Percentiles rank a stretch among this genome's conserved stretches.
Conservation (phyloP, 2,888 invertebrate species). For the Aleiodes testaceus region DNA sequence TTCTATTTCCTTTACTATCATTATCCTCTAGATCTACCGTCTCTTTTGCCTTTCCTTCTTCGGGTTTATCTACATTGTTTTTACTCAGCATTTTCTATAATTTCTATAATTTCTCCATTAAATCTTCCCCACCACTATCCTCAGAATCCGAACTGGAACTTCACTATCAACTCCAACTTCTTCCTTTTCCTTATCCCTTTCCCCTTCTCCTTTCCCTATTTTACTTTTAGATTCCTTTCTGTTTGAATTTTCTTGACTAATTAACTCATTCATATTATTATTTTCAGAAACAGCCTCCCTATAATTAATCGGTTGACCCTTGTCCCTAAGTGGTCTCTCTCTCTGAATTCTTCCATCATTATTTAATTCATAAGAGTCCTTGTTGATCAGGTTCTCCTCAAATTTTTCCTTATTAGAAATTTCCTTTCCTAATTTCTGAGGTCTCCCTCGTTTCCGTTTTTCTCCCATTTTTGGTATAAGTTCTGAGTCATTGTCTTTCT, state of each 20-base stretch:
- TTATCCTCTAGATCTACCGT: background rate
- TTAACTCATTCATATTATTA: too few species aligned
- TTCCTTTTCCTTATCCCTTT: background rate
- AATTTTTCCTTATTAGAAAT: background rate
- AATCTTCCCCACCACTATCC: background rate
- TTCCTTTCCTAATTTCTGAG: background rate
- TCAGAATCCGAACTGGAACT: too few species aligned
- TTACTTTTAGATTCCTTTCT: background rate
- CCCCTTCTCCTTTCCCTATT: background rate
- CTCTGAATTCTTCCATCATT: too few species aligned
- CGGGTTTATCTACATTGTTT: background rate
- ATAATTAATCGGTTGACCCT: too few species aligned
- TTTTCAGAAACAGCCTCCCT: too few species aligned
- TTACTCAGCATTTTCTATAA: background rate
- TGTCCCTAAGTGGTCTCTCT: too few species aligned
- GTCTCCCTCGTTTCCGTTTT: conserved; percentile 7
- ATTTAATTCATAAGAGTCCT: too few species aligned
- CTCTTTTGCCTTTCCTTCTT: background rate
- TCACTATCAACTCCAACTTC: background rate
- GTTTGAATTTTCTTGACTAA: background rate
- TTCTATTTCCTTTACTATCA: background rate
- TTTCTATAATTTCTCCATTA: background rate
- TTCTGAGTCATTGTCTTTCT: background rate
- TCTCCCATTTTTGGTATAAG: background rate
- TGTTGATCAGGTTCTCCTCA: too few species aligned